Conservation (phyloP, 2,113 vertebrate species). For the Malurus cyaneus region DNA sequence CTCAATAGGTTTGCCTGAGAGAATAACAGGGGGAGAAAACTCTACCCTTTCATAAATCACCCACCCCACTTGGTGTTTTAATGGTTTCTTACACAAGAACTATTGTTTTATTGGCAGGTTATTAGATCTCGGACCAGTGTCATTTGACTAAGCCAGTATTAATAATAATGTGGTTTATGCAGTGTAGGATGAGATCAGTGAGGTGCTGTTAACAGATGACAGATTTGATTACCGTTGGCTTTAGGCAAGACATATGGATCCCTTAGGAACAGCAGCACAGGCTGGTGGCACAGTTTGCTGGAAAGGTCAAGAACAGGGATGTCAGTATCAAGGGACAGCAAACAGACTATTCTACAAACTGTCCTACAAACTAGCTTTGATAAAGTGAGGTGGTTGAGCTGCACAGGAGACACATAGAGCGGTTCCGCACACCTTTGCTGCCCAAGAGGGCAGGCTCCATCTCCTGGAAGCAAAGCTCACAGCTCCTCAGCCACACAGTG, state of each 20-base stretch:
- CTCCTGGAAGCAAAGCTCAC: background rate
- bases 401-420: background rate
- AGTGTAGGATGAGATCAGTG: slow-evolving; percentile 75
- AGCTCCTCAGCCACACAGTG: background rate
- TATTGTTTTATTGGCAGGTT: slow-evolving; percentile 72
- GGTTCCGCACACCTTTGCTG: rapidly evolving
- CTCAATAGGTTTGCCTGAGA: slow-evolving; percentile 34
- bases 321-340: slow-evolving; percentile 81
- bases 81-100: slow-evolving; percentile 57
- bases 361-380: slow-evolving; percentile 80
- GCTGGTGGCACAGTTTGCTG: slow-evolving; percentile 97
- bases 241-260: slow-evolving; percentile 92
- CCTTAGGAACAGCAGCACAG: slow-evolving; percentile 87
- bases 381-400: slow-evolving; percentile 53
- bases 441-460: background rate
- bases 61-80: slow-evolving; percentile 64
- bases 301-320: slow-evolving; percentile 94
- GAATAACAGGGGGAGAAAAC: slow-evolving; percentile 42
- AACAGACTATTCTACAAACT: slow-evolving; percentile 81
- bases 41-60: slow-evolving; percentile 37
- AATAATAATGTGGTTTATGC: slow-evolving; percentile 75
- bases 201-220: slow-evolving; percentile 87
- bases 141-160: slow-evolving; percentile 64
- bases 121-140: slow-evolving; percentile 70
- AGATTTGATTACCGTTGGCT: slow-evolving; percentile 95